Evolutionary conservation across 92 coral and sea anemone genomes (phyloP).

Genomic region (Galaxea fascicularis): DNA sequence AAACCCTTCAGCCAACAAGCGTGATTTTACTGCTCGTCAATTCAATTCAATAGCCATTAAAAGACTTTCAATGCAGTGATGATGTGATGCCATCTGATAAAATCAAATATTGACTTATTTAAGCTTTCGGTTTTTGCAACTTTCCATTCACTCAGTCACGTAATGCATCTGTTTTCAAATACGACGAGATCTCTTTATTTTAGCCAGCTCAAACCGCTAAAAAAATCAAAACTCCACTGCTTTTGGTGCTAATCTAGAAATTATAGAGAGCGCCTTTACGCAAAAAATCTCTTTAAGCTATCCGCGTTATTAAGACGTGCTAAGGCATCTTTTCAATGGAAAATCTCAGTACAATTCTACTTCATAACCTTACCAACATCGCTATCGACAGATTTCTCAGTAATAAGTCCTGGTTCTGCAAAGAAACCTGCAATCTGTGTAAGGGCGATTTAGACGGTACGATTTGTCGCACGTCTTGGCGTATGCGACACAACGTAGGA

Average conservation of each 20-base stretch:
- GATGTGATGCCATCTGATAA: constrained; percentile 14
- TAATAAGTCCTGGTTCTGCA: background rate
- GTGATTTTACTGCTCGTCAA: background rate
- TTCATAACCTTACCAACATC: background rate
- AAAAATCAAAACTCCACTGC: too few species aligned
- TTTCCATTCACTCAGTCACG: constrained; percentile 25
- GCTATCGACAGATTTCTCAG: background rate
- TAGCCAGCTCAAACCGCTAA: background rate
- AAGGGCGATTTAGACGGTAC: too few species aligned
- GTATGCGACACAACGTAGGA: too few species aligned
- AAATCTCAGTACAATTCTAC: background rate
- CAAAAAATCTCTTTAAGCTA: too few species aligned
- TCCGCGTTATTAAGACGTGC: background rate
- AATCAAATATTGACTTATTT: background rate
- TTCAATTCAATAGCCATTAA: background rate
- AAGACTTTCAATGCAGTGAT: background rate
- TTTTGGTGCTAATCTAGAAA: too few species aligned
- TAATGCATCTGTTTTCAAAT: background rate
- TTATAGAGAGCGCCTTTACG: too few species aligned
- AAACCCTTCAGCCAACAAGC: background rate
- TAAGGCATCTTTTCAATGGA: background rate
- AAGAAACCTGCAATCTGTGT: too few species aligned
- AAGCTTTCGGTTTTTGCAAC: background rate
- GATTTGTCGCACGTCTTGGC: too few species aligned
- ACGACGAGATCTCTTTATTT: background rate